These are phyloP conservation scores for Tetramorium parvispinum DNA, from an alignment of 1,140 invertebrate genomes.

Conservation along the genomic window DNA sequence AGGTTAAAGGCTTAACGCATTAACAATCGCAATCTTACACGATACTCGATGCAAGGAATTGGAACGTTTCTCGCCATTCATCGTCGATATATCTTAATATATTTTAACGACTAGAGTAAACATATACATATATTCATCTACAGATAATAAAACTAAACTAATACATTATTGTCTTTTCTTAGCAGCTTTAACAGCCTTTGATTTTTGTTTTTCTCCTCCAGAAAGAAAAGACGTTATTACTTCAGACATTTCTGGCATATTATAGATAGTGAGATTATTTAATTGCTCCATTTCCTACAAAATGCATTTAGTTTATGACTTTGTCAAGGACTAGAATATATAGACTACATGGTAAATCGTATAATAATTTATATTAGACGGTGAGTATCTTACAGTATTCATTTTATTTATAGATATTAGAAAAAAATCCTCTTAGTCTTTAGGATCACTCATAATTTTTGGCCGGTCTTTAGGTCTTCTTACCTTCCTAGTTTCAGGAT, in stretches of 20 bases:
- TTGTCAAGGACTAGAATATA: conserved; percentile 25
- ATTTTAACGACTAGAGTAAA: conserved; percentile 68
- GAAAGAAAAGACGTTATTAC: conserved; percentile 93
- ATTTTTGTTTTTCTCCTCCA: conserved; percentile 87
- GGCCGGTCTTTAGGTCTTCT: conserved; percentile 84
- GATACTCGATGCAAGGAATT: neutral
- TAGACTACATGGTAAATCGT: neutral
- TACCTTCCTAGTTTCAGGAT: conserved; percentile 96
- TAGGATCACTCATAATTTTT: conserved; percentile 98
- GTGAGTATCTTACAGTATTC: conserved; percentile 9
- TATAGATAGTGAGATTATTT: conserved; percentile 92
- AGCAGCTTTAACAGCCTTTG: conserved; percentile 88
- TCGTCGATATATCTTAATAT: neutral
- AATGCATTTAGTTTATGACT: conserved; percentile 45
- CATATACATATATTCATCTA: conserved; percentile 41
- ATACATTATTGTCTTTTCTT: conserved; percentile 88
- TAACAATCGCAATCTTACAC: neutral
- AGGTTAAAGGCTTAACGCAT: neutral
- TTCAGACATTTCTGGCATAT: conserved; percentile 96
- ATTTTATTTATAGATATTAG: neutral
- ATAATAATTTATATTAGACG: conserved; percentile 15
- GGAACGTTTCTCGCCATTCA: neutral
- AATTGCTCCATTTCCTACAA: conserved; percentile 95
- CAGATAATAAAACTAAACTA: conserved; percentile 19
- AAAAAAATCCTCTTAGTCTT: conserved; percentile 92